phyloP scores from a whole-genome alignment of 1,140 invertebrate genomes.

The Leucophenga varia region DNA sequence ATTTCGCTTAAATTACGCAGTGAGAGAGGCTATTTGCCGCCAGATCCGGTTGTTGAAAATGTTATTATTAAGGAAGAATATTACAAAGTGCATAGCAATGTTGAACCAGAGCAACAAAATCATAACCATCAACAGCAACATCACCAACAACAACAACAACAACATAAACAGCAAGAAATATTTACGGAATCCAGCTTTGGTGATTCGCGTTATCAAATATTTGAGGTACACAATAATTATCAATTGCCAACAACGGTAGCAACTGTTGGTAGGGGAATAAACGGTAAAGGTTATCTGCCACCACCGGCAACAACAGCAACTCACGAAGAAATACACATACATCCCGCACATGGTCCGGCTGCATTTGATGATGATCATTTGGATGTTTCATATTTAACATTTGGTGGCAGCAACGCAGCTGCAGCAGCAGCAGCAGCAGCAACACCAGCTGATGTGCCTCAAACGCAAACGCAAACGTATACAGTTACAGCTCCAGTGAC shows the following conservation, averaged over 20 bases:
- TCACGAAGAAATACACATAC: slow-evolving; percentile 28
- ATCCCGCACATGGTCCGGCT: slow-evolving; percentile 12
- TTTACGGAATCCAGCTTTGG: slow-evolving; percentile 42
- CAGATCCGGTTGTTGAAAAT: not conserved
- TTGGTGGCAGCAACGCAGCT: slow-evolving; percentile 7
- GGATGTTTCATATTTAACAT: slow-evolving; percentile 34
- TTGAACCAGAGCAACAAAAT: too few relatives aligned
- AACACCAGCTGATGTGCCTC: too few relatives aligned
- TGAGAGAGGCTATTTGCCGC: slow-evolving; percentile 9
- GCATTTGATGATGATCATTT: slow-evolving; percentile 23
- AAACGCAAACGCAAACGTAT: too few relatives aligned
- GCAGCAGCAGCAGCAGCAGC: slow-evolving; percentile 3
- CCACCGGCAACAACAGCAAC: slow-evolving; percentile 12
- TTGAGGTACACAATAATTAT: slow-evolving; percentile 48
- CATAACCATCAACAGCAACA: slow-evolving; percentile 1
- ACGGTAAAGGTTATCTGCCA: slow-evolving; percentile 24
- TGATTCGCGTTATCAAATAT: slow-evolving; percentile 43
- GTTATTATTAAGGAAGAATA: slow-evolving; percentile 4
- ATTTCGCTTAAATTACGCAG: slow-evolving; percentile 34
- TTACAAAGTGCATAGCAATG: not conserved
- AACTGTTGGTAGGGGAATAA: too few relatives aligned
- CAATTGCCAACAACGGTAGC: not conserved
- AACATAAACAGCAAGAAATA: slow-evolving; percentile 5
- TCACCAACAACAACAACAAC: slow-evolving; percentile 7
- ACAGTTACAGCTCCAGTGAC: slow-evolving; percentile 8